Evolutionary conservation across 2,888 invertebrate genomes (phyloP).

Genomic region (Onthophagus sagittarius): DNA sequence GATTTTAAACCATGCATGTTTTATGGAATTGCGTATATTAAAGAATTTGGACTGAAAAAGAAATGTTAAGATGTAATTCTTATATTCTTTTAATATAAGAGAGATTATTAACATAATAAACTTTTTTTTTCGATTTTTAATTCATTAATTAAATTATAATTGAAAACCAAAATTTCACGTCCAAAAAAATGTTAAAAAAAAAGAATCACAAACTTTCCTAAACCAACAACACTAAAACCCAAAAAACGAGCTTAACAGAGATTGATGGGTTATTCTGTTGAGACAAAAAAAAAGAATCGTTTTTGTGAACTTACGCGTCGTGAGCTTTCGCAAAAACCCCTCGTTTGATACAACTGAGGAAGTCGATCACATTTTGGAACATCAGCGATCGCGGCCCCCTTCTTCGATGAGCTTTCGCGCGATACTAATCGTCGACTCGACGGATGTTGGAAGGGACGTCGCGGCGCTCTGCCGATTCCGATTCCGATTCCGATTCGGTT

Average conservation of each 20-base stretch:
- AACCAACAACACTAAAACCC: neutral
- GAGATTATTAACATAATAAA: no score
- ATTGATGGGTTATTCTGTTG: neutral
- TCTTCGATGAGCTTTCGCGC: slow-evolving; percentile 38
- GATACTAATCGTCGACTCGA: slow-evolving; percentile 39
- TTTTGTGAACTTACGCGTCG: slow-evolving; percentile 40
- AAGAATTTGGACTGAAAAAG: no score
- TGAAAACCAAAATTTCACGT: neutral
- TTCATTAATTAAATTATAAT: neutral
- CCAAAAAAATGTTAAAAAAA: neutral
- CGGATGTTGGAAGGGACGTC: slow-evolving; percentile 38
- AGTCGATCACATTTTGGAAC: slow-evolving; percentile 46
- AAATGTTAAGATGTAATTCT: no score
- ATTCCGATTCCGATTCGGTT: slow-evolving; percentile 5
- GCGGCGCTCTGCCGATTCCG: slow-evolving; percentile 31
- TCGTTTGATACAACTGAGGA: slow-evolving; percentile 39
- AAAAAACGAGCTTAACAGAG: neutral
- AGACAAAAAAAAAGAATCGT: slow-evolving; percentile 6
- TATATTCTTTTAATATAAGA: no score
- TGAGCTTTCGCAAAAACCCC: slow-evolving; percentile 38
- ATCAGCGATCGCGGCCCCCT: slow-evolving; percentile 29
- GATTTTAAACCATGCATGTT: no score
- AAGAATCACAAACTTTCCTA: neutral
- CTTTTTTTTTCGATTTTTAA: no score
- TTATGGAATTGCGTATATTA: no score